phyloP scores from a whole-genome alignment of 1,140 invertebrate species.

The Habropoda laboriosa region DNA sequence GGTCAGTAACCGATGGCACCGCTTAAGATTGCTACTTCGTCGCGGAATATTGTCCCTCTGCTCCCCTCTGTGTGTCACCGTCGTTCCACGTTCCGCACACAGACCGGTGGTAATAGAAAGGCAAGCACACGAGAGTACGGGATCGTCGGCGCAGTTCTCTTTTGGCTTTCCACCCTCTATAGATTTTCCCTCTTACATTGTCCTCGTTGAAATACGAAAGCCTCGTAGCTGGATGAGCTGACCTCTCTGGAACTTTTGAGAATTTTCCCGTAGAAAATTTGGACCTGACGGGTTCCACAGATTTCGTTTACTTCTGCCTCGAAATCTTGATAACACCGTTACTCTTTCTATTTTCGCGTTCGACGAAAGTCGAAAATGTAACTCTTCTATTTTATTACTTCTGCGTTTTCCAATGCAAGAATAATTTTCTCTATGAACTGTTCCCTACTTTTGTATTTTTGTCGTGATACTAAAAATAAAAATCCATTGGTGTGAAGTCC shows the following conservation, averaged over 20 bases:
- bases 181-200: not conserved
- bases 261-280: not conserved
- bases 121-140: too few relatives aligned
- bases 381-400: too few relatives aligned
- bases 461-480: too few relatives aligned
- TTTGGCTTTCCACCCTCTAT: too few relatives aligned
- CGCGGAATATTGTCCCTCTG: not conserved
- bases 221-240: too few relatives aligned
- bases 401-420: too few relatives aligned
- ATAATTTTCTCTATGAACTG: too few relatives aligned
- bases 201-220: too few relatives aligned
- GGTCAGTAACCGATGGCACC: slow-evolving; percentile 88
- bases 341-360: slow-evolving; percentile 36
- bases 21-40: slow-evolving; percentile 83
- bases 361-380: too few relatives aligned
- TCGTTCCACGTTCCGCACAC: not conserved
- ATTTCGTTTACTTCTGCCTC: not conserved
- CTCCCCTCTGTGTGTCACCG: not conserved
- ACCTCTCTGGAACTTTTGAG: not conserved
- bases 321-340: not conserved
- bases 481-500: too few relatives aligned
- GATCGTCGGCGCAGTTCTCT: too few relatives aligned
- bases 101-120: not conserved
- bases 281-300: not conserved
- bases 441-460: too few relatives aligned